Evolutionary conservation across 2,113 vertebrate species (phyloP), one percentile per base, ranked within the genome.

Genomic region (Procapra przewalskii): DNA sequence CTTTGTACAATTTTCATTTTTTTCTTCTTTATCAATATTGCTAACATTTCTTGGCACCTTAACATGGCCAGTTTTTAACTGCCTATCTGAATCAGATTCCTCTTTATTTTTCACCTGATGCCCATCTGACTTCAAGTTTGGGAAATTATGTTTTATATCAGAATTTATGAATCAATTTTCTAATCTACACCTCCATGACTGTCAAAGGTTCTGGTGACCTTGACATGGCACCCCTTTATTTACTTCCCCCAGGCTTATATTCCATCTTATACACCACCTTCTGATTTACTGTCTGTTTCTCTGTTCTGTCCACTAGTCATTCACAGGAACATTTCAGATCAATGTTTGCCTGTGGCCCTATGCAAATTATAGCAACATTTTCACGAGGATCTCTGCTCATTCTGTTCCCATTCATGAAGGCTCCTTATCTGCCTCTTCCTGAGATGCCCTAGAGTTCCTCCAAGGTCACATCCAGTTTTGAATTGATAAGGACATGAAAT

Each of bases 141-240:
- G 29, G 19, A 57, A 88, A 6, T 67, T 95, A 43, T 64, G n/a
- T 86, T 88, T 91, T 54, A 81, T 84, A 45, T 84, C 23, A 96
- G 40, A 88, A 97, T 94, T 96, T 93, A 87, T 81, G 45, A 94
- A 87, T 86, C 85, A 90, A 8, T 57, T 95, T 95, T 57, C 50
- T 45, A 80, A 71, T 80, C 62, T 88, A 59, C 1, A 71, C 86
- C 12, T 94, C 23, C 36, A n/a, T 91, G 57, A 77, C 52, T 93
- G 50, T 94, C 64, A 48, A 93, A 90, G n/a, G 15, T 92, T 91
- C 60, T 85, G 91, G 85, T 93, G 85, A 93, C 77, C 54, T 94
- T 95, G 81, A 94, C 33, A 67, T 71, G 60, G 17, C 50, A 92
- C 95, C 77, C 84, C 31, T 93, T 96, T 95, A 91, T 97, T 97